Percentiles rank a stretch among this genome's conserved stretches.
phyloP scores from a whole-genome alignment of 2,113 vertebrate genomes.

The Chitala chitala region DNA sequence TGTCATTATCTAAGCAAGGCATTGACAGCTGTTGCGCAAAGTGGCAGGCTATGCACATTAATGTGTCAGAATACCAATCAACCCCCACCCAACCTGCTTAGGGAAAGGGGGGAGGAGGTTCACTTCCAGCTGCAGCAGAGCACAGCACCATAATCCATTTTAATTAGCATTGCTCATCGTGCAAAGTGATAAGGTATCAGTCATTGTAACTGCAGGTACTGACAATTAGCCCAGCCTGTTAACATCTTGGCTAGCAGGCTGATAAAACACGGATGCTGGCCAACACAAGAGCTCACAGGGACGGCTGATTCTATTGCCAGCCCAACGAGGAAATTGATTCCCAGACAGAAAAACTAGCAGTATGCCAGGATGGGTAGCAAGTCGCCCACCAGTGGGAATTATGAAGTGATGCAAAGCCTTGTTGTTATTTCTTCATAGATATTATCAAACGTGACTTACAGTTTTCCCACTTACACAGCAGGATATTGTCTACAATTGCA shows the following conservation, averaged over 20 bases:
- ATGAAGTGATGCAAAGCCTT: neutral
- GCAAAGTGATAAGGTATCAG: slow-evolving; percentile 77
- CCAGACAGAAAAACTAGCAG: slow-evolving; percentile 5
- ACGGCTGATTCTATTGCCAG: neutral
- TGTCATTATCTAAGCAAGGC: slow-evolving; percentile 32
- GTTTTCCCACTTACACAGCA: neutral
- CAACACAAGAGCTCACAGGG: neutral
- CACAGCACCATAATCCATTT: slow-evolving; percentile 48
- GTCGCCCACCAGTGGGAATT: neutral
- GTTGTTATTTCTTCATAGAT: neutral
- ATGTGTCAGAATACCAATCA: slow-evolving; percentile 29
- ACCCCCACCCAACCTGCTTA: neutral
- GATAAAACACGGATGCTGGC: slow-evolving; percentile 15
- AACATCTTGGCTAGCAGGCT: slow-evolving; percentile 50
- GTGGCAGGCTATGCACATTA: slow-evolving; percentile 1
- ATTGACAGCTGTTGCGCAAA: slow-evolving; percentile 27
- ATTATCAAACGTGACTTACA: neutral
- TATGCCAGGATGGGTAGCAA: neutral
- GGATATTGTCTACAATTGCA: neutral
- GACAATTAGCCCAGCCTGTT: slow-evolving; percentile 75
- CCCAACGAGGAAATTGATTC: slow-evolving; percentile 23
- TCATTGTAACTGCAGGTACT: slow-evolving; percentile 70
- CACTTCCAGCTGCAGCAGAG: neutral
- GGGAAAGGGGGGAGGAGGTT: neutral
- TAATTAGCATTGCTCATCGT: slow-evolving; percentile 75